These are phyloP conservation scores for Eretmocerus hayati DNA, from an alignment of 2,888 invertebrate genomes.

Conservation along the genomic window DNA sequence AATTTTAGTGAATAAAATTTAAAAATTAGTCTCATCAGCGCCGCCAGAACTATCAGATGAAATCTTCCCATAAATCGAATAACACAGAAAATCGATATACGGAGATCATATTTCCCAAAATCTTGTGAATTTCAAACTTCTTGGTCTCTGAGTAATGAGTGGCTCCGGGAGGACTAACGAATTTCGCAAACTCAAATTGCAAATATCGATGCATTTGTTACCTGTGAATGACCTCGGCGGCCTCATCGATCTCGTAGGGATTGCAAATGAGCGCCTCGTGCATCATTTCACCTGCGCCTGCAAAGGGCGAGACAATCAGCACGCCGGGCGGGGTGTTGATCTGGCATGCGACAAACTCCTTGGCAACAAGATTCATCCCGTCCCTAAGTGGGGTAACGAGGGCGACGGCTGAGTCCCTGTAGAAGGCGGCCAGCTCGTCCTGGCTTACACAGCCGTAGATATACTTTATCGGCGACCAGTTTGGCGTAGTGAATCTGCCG, in stretches of 20 bases:
- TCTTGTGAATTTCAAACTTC: too few species aligned
- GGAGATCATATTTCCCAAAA: too few species aligned
- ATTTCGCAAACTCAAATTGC: too few species aligned
- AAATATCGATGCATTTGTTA: conserved; percentile 33
- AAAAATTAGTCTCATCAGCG: too few species aligned
- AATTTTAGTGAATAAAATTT: too few species aligned
- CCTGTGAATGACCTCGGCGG: conserved; percentile 80
- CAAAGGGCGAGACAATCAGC: conserved; percentile 81
- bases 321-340: conserved; percentile 81
- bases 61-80: too few species aligned
- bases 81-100: too few species aligned
- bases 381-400: conserved; percentile 81
- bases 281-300: conserved; percentile 91
- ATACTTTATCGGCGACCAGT: conserved; percentile 87
- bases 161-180: too few species aligned
- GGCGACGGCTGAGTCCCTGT: conserved; percentile 79
- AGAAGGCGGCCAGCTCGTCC: conserved; percentile 78
- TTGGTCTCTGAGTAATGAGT: not conserved
- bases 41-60: too few species aligned
- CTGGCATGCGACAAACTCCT: conserved; percentile 89
- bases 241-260: conserved; percentile 81
- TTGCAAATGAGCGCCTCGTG: conserved; percentile 86
- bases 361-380: conserved; percentile 88
- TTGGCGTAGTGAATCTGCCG: conserved; percentile 81
- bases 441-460: conserved; percentile 85